Conservation (phyloP, 1,140 invertebrate species). For the Vanessa atalanta region DNA sequence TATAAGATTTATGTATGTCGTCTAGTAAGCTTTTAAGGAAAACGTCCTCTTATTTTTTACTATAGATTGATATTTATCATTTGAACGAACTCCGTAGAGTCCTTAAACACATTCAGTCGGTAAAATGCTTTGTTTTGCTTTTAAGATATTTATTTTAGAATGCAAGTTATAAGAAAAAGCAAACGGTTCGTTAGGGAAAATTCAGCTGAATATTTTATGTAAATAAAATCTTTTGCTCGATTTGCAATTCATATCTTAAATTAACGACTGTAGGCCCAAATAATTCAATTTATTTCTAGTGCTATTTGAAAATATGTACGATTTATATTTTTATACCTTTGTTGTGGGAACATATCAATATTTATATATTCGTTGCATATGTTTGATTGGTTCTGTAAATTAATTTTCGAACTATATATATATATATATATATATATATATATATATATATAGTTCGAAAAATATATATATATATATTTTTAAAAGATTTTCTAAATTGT, state of each 20-base stretch:
- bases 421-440: too few relatives aligned
- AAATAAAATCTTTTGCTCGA: conserved; percentile 71
- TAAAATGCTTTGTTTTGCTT: neutral
- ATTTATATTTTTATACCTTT: neutral
- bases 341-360: neutral
- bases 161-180: conserved; percentile 62
- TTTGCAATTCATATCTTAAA: conserved; percentile 71
- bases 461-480: too few relatives aligned
- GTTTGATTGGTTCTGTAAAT: too few relatives aligned
- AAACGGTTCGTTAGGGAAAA: conserved; percentile 74
- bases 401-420: too few relatives aligned
- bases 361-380: neutral
- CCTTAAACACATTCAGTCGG: neutral
- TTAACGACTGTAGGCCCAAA: conserved; percentile 51
- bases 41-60: too few relatives aligned
- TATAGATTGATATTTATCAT: too few relatives aligned
- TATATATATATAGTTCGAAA: too few relatives aligned
- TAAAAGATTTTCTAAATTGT: too few relatives aligned
- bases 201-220: conserved; percentile 66
- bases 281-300: conserved; percentile 52
- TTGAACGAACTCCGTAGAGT: neutral
- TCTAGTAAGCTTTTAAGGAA: too few relatives aligned
- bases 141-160: conserved; percentile 16
- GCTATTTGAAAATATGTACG: conserved; percentile 16
- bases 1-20: too few relatives aligned